Conservation (phyloP, 2,888 invertebrate genomes). For the Scotopteryx bipunctaria region DNA sequence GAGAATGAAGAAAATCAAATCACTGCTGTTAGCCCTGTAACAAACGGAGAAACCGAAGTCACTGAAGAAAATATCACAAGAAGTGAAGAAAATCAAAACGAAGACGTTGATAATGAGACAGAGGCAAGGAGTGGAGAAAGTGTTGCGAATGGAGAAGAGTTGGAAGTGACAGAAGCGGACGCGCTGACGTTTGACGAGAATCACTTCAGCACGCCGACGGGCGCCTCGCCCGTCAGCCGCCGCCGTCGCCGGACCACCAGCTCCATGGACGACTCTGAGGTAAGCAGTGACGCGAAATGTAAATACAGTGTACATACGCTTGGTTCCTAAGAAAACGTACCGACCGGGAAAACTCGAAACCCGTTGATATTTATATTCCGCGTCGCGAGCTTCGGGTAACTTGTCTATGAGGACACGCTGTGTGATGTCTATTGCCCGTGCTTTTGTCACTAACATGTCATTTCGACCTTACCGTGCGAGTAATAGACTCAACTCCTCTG, state of each 20-base stretch:
- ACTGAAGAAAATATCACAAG: neutral
- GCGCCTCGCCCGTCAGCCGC: constrained; percentile 54
- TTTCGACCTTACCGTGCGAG: constrained; percentile 27
- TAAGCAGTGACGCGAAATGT: constrained; percentile 56
- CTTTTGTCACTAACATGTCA: constrained; percentile 57
- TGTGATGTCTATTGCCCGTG: constrained; percentile 64
- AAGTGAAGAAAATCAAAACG: neutral
- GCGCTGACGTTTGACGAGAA: constrained; percentile 76
- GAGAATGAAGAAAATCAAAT: constrained; percentile 10
- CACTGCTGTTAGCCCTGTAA: neutral
- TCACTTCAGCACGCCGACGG: constrained; percentile 77
- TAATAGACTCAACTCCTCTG: constrained; percentile 27
- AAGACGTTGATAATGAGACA: neutral
- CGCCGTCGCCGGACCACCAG: constrained; percentile 56
- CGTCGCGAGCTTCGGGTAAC: constrained; percentile 60
- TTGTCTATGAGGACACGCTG: constrained; percentile 68
- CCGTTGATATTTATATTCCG: constrained; percentile 42
- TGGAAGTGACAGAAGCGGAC: constrained; percentile 40
- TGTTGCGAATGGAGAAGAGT: constrained; percentile 10
- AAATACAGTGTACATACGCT: constrained; percentile 35
- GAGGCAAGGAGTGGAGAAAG: constrained; percentile 7
- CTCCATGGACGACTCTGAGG: constrained; percentile 76
- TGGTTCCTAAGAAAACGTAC: constrained; percentile 6
- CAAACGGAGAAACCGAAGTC: neutral
- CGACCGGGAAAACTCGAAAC: neutral